Evolutionary conservation across 2,797 vertebrate genomes (phyloP).

Genomic region (Arrhamphus sclerolepis): DNA sequence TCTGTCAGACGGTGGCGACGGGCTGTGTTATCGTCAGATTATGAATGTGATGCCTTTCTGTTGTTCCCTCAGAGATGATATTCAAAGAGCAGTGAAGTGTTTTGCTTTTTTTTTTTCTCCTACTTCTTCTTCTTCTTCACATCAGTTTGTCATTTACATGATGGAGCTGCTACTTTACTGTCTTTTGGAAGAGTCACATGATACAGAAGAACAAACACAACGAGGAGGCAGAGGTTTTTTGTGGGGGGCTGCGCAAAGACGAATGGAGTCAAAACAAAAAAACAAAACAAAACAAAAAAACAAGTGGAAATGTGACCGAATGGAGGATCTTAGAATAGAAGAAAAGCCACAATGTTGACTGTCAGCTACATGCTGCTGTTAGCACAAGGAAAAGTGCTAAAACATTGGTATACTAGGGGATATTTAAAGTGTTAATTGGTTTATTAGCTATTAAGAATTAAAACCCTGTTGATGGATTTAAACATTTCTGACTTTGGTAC

Average conservation of each 20-base stretch:
- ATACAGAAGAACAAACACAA: conserved; percentile 34
- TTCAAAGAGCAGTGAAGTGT: conserved; percentile 44
- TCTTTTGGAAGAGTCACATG: conserved; percentile 36
- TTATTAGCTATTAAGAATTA: conserved; percentile 11
- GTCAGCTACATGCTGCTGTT: conserved; percentile 26
- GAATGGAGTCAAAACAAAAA: conserved; percentile 25
- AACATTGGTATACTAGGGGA: conserved; percentile 12
- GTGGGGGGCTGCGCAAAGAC: conserved; percentile 9
- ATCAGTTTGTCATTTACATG: conserved; percentile 48
- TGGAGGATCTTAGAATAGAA: conserved; percentile 22
- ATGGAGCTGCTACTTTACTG: conserved; percentile 27
- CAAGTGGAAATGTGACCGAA: conserved; percentile 21
- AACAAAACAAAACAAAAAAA: too few relatives aligned
- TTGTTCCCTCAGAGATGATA: conserved; percentile 46
- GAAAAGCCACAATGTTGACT: conserved; percentile 16
- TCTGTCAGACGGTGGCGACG: conserved; percentile 53
- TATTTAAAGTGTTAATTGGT: conserved; percentile 10
- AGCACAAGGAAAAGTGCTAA: conserved; percentile 11
- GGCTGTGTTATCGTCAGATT: conserved; percentile 55
- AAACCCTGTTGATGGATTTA: too few relatives aligned
- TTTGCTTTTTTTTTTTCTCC: not conserved
- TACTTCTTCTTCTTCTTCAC: not conserved
- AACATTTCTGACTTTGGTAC: not conserved
- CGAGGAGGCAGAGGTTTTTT: conserved; percentile 12
- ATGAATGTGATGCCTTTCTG: conserved; percentile 37